Evolutionary conservation across 1,140 invertebrate genomes (phyloP).

Genomic region (Gonioctena quinquepunctata): DNA sequence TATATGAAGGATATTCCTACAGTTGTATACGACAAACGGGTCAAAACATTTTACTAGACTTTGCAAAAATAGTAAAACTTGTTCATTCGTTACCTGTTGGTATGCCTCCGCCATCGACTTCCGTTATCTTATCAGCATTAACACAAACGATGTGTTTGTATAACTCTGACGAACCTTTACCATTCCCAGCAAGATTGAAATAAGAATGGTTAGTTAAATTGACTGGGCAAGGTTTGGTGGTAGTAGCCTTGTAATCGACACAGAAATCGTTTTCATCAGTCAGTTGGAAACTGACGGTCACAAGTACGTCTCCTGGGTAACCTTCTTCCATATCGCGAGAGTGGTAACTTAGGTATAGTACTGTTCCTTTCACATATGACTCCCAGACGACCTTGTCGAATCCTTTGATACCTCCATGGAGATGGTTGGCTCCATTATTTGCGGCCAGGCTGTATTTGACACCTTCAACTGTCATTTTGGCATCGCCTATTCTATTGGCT

Average conservation of each 20-base stretch:
- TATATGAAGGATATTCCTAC: no score
- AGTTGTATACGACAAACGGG: no score
- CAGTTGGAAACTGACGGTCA: constrained; percentile 72
- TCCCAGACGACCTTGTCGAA: constrained; percentile 77
- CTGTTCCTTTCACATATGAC: constrained; percentile 48
- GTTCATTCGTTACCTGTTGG: constrained; percentile 89
- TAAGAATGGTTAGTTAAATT: constrained; percentile 94
- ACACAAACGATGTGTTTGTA: constrained; percentile 76
- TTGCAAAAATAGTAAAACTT: no score
- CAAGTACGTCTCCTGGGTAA: constrained; percentile 78
- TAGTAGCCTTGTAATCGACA: constrained; percentile 73
- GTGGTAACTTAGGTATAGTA: constrained; percentile 51
- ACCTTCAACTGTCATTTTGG: constrained; percentile 70
- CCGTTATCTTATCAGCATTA: constrained; percentile 77
- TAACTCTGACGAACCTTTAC: constrained; percentile 59
- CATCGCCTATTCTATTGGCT: constrained; percentile 81
- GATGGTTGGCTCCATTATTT: constrained; percentile 74
- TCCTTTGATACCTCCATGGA: constrained; percentile 86
- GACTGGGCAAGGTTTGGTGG: constrained; percentile 79
- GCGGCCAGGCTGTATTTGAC: constrained; percentile 68
- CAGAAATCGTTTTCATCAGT: constrained; percentile 71
- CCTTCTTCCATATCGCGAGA: constrained; percentile 80
- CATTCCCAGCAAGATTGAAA: constrained; percentile 90
- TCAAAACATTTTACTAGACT: no score
- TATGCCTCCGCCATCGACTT: constrained; percentile 73